These are phyloP conservation scores for Acipenser oxyrinchus DNA, from an alignment of 2,797 vertebrate genomes.

Conservation along the genomic window DNA sequence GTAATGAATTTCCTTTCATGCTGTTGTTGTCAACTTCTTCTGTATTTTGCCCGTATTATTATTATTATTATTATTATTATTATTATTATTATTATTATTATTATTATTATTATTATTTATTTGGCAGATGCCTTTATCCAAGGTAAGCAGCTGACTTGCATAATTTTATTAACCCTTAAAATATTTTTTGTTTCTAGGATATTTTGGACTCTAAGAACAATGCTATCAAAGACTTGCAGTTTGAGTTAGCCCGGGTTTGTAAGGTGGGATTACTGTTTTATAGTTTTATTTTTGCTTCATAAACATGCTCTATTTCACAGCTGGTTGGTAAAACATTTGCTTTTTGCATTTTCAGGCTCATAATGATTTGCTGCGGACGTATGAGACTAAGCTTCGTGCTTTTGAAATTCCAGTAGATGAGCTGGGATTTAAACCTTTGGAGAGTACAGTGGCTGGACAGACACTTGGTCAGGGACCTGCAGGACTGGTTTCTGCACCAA, in stretches of 20 bases:
- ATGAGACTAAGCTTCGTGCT: constrained; percentile 60
- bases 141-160: too few relatives aligned
- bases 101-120: too few relatives aligned
- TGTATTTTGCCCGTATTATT: too few relatives aligned
- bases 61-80: too few relatives aligned
- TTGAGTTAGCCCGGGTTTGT: constrained; percentile 65
- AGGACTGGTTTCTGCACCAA: constrained; percentile 49
- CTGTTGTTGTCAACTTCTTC: too few relatives aligned
- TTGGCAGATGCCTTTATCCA: too few relatives aligned
- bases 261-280: constrained; percentile 54
- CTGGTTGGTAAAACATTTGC: constrained; percentile 1
- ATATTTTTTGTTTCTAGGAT: constrained; percentile 49
- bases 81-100: too few relatives aligned
- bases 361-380: constrained; percentile 67
- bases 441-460: constrained; percentile 42
- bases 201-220: constrained; percentile 64
- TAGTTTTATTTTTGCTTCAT: too few relatives aligned
- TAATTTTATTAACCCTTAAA: too few relatives aligned
- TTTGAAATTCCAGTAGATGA: constrained; percentile 68
- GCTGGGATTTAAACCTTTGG: constrained; percentile 62
- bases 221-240: constrained; percentile 68
- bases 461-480: constrained; percentile 57
- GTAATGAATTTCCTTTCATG: constrained; percentile 38
- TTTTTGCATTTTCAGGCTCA: constrained; percentile 54
- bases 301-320: not conserved